Evolutionary conservation across 2,888 invertebrate genomes (phyloP), one percentile per base, ranked within the genome.

Genomic region (Lissonota sp.): DNA sequence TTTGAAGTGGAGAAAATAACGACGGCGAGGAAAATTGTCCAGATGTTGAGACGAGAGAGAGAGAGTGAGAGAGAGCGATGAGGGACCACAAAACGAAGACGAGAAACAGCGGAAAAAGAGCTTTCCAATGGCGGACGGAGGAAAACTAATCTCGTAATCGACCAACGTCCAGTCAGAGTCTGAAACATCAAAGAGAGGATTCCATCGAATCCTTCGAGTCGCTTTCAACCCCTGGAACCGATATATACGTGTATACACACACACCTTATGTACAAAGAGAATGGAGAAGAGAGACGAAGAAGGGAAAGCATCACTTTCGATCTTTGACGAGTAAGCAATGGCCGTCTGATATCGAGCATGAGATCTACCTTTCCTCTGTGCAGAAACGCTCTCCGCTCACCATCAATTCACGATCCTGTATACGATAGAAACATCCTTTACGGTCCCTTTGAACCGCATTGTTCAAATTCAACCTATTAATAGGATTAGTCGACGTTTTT

Each of bases 81-180:
- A 7, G 26, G 44, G 16, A 12, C 8, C 16, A 16, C 7, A 57
- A 44, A 40, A 16, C 51, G 37, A 39, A 71, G 66, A 42, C 44
- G 58, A 46, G 64, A 49, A 58, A 42, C 49, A 26, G 46, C 6
- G 5, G 58, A 39, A 26, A 71, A 72, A 49, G 67, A 62, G 42
- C 70, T 60, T 72, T 40, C 44, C 53, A 57, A 64, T 4, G 75
- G 69, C 67, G 72, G 74, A 80, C 76, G 60, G 42, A 80, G 83
- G 85, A 87, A 89, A 89, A 90, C 87, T 88, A 88, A 90, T 90
- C 88, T 86, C 83, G 80, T 84, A 87, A 89, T 88, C 89, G 88
- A 89, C 87, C 84, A 87, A 86, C 85, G 87, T 81, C 85, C 84
- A 80, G 84, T 77, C 69, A 1, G 63, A 58, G 73, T 60, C 66